Evolutionary conservation across 2,888 invertebrate species (phyloP).

Genomic region (Caenorhabditis becei): DNA sequence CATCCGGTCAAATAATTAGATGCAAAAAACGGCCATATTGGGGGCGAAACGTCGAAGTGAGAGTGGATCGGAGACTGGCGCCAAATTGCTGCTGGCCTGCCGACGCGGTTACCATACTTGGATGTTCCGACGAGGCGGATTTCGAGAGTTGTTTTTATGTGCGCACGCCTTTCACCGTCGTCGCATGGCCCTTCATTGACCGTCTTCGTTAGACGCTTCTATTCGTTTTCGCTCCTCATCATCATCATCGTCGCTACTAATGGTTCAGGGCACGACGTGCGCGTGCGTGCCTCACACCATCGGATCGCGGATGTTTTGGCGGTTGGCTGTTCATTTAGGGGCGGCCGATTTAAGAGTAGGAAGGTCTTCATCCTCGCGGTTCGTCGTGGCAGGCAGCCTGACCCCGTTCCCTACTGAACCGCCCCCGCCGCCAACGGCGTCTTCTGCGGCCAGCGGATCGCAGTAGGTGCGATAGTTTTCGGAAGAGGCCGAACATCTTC

Average conservation of each 20-base stretch:
- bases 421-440: conserved; percentile 50
- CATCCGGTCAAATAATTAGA: conserved; percentile 64
- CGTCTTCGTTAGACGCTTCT: conserved; percentile 49
- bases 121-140: conserved; percentile 53
- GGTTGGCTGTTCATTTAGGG: conserved; percentile 58
- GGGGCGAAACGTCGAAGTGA: conserved; percentile 57
- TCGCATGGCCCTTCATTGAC: conserved; percentile 30
- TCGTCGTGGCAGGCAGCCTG: conserved; percentile 65
- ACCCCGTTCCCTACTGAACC: conserved; percentile 64
- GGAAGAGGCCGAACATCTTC: conserved; percentile 7
- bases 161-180: conserved; percentile 50
- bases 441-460: conserved; percentile 20
- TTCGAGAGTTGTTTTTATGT: conserved; percentile 64
- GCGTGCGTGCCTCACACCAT: conserved; percentile 61
- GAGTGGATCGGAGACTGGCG: conserved; percentile 57
- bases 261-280: conserved; percentile 58
- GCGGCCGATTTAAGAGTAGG: conserved; percentile 39
- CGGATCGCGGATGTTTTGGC: conserved; percentile 65
- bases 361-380: conserved; percentile 53
- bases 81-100: conserved; percentile 51
- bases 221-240: conserved; percentile 45
- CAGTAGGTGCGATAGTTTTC: conserved; percentile 23
- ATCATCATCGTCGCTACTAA: conserved; percentile 58
- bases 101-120: conserved; percentile 58
- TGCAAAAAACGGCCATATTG: conserved; percentile 61